Percentiles rank a stretch among this genome's conserved stretches.
These are phyloP conservation scores for Drosophila leonis DNA, from an alignment of 2,888 invertebrate species.

Conservation along the genomic window DNA sequence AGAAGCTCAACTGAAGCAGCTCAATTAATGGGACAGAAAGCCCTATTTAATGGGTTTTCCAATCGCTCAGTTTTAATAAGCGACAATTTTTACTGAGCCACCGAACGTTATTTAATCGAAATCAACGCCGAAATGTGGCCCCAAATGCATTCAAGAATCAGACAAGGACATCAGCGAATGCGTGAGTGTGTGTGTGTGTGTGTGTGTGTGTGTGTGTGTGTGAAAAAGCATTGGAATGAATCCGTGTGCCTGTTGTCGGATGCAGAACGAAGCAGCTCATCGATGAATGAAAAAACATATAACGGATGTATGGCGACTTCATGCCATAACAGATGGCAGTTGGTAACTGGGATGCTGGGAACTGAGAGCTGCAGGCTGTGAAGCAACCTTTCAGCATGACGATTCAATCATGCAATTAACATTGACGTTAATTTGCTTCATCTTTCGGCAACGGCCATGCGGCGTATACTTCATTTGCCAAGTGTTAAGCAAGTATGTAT, in stretches of 20 bases:
- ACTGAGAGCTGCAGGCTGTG: neutral
- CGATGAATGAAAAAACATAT: slow-evolving; percentile 37
- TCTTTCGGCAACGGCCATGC: slow-evolving; percentile 21
- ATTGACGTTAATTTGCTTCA: slow-evolving; percentile 68
- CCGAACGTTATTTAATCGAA: slow-evolving; percentile 25
- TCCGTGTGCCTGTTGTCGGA: slow-evolving; percentile 46
- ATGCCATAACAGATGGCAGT: slow-evolving; percentile 15
- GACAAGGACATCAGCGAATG: slow-evolving; percentile 41
- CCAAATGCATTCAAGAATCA: slow-evolving; percentile 28
- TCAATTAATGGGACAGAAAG: slow-evolving; percentile 28
- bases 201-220: slow-evolving; percentile 19
- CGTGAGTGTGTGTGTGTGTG: slow-evolving; percentile 5
- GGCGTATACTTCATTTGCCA: slow-evolving; percentile 39
- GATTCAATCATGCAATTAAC: slow-evolving; percentile 79
- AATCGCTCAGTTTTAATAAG: slow-evolving; percentile 34
- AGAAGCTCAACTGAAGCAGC: neutral
- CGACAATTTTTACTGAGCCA: slow-evolving; percentile 31
- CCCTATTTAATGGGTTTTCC: slow-evolving; percentile 5
- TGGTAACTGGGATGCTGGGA: neutral
- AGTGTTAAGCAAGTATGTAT: slow-evolving; percentile 21
- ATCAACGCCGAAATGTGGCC: slow-evolving; percentile 25
- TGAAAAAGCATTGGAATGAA: slow-evolving; percentile 17
- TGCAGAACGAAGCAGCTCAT: slow-evolving; percentile 25
- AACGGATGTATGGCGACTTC: slow-evolving; percentile 29
- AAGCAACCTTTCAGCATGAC: slow-evolving; percentile 38